Evolutionary conservation across 1,140 invertebrate species (phyloP).

Genomic region (Pachyrhynchus sulphureomaculatus): DNA sequence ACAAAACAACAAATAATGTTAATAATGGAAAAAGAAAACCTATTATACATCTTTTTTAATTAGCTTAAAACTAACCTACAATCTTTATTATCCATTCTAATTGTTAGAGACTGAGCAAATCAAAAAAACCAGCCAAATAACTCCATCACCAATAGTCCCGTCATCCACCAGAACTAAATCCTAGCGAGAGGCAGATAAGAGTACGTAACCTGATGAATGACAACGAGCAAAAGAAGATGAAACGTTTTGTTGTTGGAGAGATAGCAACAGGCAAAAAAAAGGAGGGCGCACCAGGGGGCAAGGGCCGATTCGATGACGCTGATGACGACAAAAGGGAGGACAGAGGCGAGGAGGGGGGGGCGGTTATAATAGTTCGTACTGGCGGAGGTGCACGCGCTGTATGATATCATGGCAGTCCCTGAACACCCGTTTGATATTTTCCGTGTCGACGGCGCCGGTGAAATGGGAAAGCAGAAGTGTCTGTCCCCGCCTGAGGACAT

Average conservation of each 20-base stretch:
- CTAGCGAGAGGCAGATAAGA: neutral
- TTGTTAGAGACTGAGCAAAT: no score
- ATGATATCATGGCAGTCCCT: slow-evolving; percentile 99
- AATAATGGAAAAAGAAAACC: no score
- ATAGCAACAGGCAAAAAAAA: no score
- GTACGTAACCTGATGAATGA: no score
- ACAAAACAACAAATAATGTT: no score
- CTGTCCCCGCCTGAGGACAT: slow-evolving; percentile 97
- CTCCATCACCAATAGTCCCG: no score
- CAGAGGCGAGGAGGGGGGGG: neutral
- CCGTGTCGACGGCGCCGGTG: slow-evolving; percentile 99
- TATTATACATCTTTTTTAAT: no score
- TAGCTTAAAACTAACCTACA: no score
- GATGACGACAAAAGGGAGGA: neutral
- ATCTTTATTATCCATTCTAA: no score
- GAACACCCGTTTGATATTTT: slow-evolving; percentile 99
- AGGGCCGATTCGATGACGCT: neutral
- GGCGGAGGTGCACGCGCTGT: slow-evolving; percentile 98
- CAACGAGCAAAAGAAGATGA: neutral
- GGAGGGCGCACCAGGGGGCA: neutral
- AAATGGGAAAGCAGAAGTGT: slow-evolving; percentile 99
- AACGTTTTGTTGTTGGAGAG: no score
- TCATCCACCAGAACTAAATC: neutral
- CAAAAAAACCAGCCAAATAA: no score
- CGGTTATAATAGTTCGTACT: slow-evolving; percentile 97